These are phyloP conservation scores for Chinchilla lanigera DNA, from an alignment of 2,113 vertebrate genomes.

Conservation along the genomic window DNA sequence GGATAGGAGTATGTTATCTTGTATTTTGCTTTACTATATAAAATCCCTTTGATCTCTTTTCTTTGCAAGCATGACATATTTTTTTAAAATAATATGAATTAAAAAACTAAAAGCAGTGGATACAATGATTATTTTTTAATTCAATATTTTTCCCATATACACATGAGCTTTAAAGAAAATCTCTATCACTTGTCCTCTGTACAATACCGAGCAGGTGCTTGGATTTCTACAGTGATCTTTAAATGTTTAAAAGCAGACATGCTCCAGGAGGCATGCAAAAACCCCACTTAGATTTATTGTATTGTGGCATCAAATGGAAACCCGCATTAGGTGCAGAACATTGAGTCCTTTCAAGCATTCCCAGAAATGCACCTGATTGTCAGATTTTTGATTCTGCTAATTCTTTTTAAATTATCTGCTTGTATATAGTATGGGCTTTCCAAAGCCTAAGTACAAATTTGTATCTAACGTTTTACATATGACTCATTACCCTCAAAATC, in stretches of 20 bases:
- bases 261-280: not conserved
- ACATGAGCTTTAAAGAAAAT: constrained; percentile 40
- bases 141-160: not conserved
- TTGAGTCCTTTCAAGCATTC: constrained; percentile 35
- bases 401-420: constrained; percentile 64
- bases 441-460: constrained; percentile 60
- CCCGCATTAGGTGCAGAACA: constrained; percentile 37
- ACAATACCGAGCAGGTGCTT: not conserved
- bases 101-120: constrained; percentile 14
- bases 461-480: constrained; percentile 45
- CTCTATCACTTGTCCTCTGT: constrained; percentile 21
- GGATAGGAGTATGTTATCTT: constrained; percentile 29
- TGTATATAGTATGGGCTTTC: constrained; percentile 44
- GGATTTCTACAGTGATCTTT: not conserved
- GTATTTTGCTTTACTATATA: constrained; percentile 24
- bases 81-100: constrained; percentile 24
- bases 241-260: constrained; percentile 59
- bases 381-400: constrained; percentile 59
- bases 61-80: constrained; percentile 16
- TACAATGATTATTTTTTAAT: constrained; percentile 29
- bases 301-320: constrained; percentile 14
- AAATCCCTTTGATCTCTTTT: constrained; percentile 21
- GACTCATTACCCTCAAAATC: constrained; percentile 49
- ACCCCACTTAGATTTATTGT: constrained; percentile 22
- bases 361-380: constrained; percentile 56